Evolutionary conservation across 2,888 invertebrate genomes (phyloP), one percentile per base, ranked within the genome.

Genomic region (Leptinotarsa rubiginosa): DNA sequence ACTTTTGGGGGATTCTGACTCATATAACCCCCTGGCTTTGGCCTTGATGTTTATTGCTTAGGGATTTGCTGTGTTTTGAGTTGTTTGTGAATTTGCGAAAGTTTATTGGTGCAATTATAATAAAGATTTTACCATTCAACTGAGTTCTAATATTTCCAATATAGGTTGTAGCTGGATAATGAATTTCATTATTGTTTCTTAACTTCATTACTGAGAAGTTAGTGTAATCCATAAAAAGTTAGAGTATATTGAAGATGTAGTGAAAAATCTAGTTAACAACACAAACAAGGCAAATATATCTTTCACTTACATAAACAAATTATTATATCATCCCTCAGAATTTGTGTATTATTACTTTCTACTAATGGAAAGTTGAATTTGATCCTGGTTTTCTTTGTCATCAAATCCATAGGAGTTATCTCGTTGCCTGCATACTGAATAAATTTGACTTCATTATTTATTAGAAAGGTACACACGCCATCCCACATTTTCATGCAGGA

Each of bases 401-500:
- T 81, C 20, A 80, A 73, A 65, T 81, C 80, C 79, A 85, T 82
- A 15, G 85, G 83, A 5, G 83, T 79, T 7, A 84, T 75, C 47
- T 82, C 83, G 65, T 82, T 79, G 4, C 77, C 75, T 69, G 84
- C 81, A 74, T 87, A 87, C 67, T 84, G 82, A 2, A 87, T 76
- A 50, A 82, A 82, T 75, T 85, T 85, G 3, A 88, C 84, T 74
- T 85, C 85, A 69, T 85, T 85, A 72, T 86, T 85, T 41, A 87
- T 84, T 18, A 88, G 74, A 70, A 87, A 82, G 0, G 86, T 85
- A 71, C 87, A 87, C 15, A 85, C 81, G 7, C 85, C 86, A 67
- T 87, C 84, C 86, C 87, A 87, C 80, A 88, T 85, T 71, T 85
- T 85, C 72, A 86, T 81, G 56, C 85, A 84, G 0, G 85, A 85